Base-by-base conservation (phyloP, 2,113 vertebrate genomes). In the Tachysurus vachellii region DNA sequence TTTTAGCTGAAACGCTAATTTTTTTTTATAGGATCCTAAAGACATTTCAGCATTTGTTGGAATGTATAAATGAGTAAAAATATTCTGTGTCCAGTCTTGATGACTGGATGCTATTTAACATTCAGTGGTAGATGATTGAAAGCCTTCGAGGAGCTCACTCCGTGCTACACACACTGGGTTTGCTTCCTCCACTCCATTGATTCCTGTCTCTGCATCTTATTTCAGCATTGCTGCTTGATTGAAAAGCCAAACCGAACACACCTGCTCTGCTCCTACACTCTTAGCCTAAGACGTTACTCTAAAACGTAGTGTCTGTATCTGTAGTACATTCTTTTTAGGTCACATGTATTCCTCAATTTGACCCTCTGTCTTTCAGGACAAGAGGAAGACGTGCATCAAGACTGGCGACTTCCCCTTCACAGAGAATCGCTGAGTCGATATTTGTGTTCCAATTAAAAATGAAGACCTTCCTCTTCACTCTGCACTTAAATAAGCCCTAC, bases 61-160 rank as follows among this genome's bases (percentile, higher is more conserved):
- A 73, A 21, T 2, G 42, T 4, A 47, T 13, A 42, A 75, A 75
- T 28, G 47, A 6, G 13, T 50, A 47, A 28, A 53, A n/a, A 12
- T 11, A 53, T 28, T 53, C 14, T 3, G 26, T 53, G 75, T 28
- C 47, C 47, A 28, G 5, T 11, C 75, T 26, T 12, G 12, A 8
- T 53, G 44, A n/a, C 5, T 76, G 1, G 11, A 10, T 76, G 21
- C 44, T n/a, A 53, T 26, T 77, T 77, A 47, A 50, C 23, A 77
- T 77, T 77, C 75, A n/a, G 75, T 77, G 21, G 21, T 47, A 26
- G 71, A 75, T 75, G 44, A 77, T 16, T 53, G 47, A 28, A 77
- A 77, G 53, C 0, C 12, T 16, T n/a, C 16, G 47, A 77, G 47
- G 12, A 53, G 47, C 73, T 16, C 47, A 14, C 73, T 47, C 21